These are phyloP conservation scores for Eutrigla gurnardus DNA, from an alignment of 2,797 vertebrate genomes.

Conservation along the genomic window DNA sequence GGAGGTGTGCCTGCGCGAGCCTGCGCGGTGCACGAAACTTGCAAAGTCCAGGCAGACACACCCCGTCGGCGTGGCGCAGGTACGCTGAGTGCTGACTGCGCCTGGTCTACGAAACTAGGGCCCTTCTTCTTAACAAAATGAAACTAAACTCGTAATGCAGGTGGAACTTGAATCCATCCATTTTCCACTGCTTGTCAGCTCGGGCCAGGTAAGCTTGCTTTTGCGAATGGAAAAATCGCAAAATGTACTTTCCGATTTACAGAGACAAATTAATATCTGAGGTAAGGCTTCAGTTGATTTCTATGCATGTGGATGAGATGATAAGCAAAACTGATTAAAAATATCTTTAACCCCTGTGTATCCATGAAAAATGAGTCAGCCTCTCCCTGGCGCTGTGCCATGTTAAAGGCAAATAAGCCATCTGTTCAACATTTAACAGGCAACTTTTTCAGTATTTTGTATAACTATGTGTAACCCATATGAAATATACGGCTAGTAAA, in stretches of 20 bases:
- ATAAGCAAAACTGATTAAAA: constrained; percentile 33
- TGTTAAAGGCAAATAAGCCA: constrained; percentile 16
- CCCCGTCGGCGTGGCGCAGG: too few species aligned
- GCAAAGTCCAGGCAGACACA: too few species aligned
- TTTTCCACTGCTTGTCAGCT: not conserved
- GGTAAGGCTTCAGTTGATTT: constrained; percentile 1
- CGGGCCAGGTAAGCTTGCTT: not conserved
- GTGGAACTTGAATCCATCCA: not conserved
- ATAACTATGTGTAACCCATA: not conserved
- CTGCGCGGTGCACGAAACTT: too few species aligned
- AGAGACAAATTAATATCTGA: not conserved
- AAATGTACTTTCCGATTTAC: not conserved
- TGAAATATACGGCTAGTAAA: too few species aligned
- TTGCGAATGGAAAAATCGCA: not conserved
- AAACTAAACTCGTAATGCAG: not conserved
- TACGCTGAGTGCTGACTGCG: too few species aligned
- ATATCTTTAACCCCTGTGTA: constrained; percentile 12
- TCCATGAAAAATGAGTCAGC: constrained; percentile 2
- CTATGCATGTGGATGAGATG: constrained; percentile 1
- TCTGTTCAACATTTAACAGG: constrained; percentile 13
- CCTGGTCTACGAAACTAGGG: too few species aligned
- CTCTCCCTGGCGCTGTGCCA: constrained; percentile 6
- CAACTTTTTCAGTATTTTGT: constrained; percentile 5
- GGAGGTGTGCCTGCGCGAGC: too few species aligned
- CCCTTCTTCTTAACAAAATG: not conserved